Evolutionary conservation across 1,140 invertebrate genomes (phyloP), one percentile per base, ranked within the genome.

Genomic region (Heliconius hewitsoni): DNA sequence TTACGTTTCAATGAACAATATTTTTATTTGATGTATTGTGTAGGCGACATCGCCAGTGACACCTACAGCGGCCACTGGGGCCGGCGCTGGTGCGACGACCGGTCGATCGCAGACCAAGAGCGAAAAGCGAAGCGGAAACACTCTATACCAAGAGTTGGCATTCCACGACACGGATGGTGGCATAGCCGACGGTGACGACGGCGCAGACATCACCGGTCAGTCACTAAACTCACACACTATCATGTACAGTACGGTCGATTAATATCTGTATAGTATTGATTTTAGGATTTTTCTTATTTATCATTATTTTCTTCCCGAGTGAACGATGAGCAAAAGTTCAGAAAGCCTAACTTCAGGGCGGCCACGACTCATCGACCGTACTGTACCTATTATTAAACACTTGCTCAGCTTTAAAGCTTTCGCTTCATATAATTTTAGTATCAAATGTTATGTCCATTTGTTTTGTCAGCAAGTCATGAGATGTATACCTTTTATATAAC

Each of bases 121-220:
- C 88, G 98, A 99, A 90, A 97, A 98, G 90, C 96, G 98, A 83
- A 98, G 97, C 90, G 98, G 96, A 18, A 99, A 98, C 93, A 98
- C 97, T 6, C 94, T 99, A 19, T 99, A 98, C 93, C 98, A 99
- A 95, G 98, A 98, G 91, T 95, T 98, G 8, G 98, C 98, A 89
- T 98, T 98, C 94, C 96, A 98, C 92, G 97, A 98, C 91, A 96
- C 96, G 8, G 97, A 98, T 91, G 96, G 96, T 18, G 92, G 87
- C 74, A 95, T 97, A 8, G 96, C 96, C 55, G 98, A 98, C 93
- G 96, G 97, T 87, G 98, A 98, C 85, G 98, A 98, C 88, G 96
- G 96, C 71, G 96, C 96, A 80, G 98, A 99, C 92, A 98, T 98
- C 80, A 98, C 98, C 90, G 98, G 98, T 98, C 86, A 74, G 55